Evolutionary conservation across 2,113 vertebrate species (phyloP).

Genomic region (Anguilla rostrata): DNA sequence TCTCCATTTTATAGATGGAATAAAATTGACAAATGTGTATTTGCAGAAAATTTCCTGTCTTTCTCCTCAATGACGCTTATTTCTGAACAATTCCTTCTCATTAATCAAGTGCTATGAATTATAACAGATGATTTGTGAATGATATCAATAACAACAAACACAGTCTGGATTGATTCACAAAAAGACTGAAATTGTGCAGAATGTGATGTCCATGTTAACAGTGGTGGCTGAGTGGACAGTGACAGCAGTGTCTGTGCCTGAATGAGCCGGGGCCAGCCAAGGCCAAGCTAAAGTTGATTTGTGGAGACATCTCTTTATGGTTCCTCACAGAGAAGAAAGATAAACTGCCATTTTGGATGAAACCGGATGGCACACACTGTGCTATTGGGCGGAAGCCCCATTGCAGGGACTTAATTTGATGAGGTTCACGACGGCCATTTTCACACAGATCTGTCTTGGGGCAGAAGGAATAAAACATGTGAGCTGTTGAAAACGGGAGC

Average conservation of each 20-base stretch:
- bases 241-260: not conserved
- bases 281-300: conserved; percentile 26
- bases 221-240: not conserved
- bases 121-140: too few species aligned
- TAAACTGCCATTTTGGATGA: conserved; percentile 22
- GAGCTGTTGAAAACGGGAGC: not conserved
- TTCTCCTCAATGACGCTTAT: too few species aligned
- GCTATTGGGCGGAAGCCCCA: conserved; percentile 1
- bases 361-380: conserved; percentile 12
- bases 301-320: conserved; percentile 22
- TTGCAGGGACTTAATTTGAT: conserved; percentile 12
- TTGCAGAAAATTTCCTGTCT: too few species aligned
- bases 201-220: not conserved
- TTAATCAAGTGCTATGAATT: too few species aligned
- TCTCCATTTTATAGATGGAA: too few species aligned
- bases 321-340: conserved; percentile 26
- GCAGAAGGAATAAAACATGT: not conserved
- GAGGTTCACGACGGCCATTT: conserved; percentile 28
- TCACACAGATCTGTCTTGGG: conserved; percentile 2
- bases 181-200: not conserved
- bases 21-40: too few species aligned
- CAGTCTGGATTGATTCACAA: not conserved
- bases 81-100: too few species aligned
- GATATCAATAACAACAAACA: too few species aligned
- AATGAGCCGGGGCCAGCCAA: not conserved